Conservation (phyloP, 2,113 vertebrate genomes). For the Gorilla gorilla region DNA sequence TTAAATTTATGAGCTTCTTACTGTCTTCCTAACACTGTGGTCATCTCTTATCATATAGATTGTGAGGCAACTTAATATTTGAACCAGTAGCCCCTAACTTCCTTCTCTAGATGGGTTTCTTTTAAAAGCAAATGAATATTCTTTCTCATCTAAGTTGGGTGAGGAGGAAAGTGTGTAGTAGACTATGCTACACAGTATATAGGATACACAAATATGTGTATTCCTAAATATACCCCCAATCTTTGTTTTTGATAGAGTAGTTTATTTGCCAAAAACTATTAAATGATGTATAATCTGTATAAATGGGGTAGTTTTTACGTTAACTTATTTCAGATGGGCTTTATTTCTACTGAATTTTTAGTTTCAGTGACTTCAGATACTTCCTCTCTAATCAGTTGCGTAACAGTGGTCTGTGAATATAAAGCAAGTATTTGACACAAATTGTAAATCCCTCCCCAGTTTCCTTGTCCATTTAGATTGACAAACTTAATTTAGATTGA, state of each 20-base stretch:
- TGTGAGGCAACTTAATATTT: slow-evolving; percentile 8
- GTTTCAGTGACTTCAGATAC: neutral
- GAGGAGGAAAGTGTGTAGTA: neutral
- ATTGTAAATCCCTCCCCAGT: neutral
- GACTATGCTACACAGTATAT: neutral
- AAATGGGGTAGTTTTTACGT: slow-evolving; percentile 19
- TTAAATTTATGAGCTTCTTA: slow-evolving; percentile 18
- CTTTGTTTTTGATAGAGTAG: neutral
- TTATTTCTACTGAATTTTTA: slow-evolving; percentile 10
- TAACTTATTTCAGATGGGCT: neutral
- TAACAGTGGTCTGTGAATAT: neutral
- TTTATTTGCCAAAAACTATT: slow-evolving; percentile 11
- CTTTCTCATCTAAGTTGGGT: neutral
- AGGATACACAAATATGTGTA: neutral
- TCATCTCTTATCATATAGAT: neutral
- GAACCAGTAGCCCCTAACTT: neutral
- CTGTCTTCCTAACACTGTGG: neutral
- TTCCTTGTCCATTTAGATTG: neutral
- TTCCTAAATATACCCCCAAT: neutral
- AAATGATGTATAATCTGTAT: neutral
- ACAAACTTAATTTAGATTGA: neutral
- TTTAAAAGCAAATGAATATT: slow-evolving; percentile 13
- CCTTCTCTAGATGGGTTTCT: neutral
- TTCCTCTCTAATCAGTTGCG: neutral
- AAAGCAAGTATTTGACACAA: neutral